Evolutionary conservation across 2,888 invertebrate species (phyloP).

Genomic region (Sesia apiformis): DNA sequence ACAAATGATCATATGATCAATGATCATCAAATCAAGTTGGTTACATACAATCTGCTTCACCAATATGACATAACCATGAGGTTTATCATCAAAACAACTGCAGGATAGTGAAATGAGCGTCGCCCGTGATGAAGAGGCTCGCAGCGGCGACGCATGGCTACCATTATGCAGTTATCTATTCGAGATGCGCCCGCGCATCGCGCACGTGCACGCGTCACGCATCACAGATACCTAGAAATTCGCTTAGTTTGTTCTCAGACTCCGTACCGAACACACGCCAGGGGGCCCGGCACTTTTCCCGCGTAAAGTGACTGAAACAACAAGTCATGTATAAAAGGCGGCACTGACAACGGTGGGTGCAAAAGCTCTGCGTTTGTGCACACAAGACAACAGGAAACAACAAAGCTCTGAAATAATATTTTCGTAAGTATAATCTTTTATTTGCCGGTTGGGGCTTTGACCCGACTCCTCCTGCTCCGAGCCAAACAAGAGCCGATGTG

Average conservation of each 20-base stretch:
- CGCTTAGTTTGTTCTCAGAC: constrained; percentile 60
- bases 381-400: neutral
- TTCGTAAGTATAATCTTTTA: constrained; percentile 38
- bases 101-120: neutral
- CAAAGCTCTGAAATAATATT: constrained; percentile 38
- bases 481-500: constrained; percentile 36
- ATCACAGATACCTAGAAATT: constrained; percentile 59
- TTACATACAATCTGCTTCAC: too few species aligned
- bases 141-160: neutral
- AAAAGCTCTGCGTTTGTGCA: constrained; percentile 8
- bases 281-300: constrained; percentile 35
- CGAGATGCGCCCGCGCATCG: constrained; percentile 47
- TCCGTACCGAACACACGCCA: constrained; percentile 53
- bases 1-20: too few species aligned
- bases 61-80: too few species aligned
- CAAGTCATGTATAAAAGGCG: constrained; percentile 28
- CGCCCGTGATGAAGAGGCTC: neutral
- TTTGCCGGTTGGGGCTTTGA: constrained; percentile 29
- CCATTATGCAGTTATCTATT: constrained; percentile 8
- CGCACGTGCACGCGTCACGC: constrained; percentile 68
- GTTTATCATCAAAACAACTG: too few species aligned
- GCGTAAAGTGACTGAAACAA: constrained; percentile 53
- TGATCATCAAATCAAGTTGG: too few species aligned
- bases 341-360: constrained; percentile 27
- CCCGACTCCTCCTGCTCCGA: constrained; percentile 22